phyloP scores from a whole-genome alignment of 2,113 vertebrate genomes.

The Sebastes schlegelii region DNA sequence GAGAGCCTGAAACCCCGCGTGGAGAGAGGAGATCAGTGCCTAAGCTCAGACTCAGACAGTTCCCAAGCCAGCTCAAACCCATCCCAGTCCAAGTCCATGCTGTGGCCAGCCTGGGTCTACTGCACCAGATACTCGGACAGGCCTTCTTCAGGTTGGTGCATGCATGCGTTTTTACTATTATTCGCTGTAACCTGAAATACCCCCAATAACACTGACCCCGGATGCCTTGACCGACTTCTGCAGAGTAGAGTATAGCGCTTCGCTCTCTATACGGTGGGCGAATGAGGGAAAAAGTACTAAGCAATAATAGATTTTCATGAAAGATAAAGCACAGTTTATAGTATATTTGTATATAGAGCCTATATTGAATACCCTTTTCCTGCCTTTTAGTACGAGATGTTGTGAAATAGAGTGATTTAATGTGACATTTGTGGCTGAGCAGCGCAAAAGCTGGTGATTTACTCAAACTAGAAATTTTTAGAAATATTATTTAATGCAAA shows the following conservation, averaged over 20 bases:
- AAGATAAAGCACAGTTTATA: too few relatives aligned
- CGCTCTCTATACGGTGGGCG: too few relatives aligned
- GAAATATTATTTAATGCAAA: constrained; percentile 1
- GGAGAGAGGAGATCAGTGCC: constrained; percentile 90
- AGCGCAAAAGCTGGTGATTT: constrained; percentile 9
- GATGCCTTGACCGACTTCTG: constrained; percentile 79
- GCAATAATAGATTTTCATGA: too few relatives aligned
- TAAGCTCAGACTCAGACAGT: constrained; percentile 97
- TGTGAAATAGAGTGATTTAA: too few relatives aligned
- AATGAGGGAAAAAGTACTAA: too few relatives aligned
- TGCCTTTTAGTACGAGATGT: too few relatives aligned
- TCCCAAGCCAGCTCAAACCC: constrained; percentile 91
- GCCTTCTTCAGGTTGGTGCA: constrained; percentile 94
- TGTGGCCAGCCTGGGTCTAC: constrained; percentile 99
- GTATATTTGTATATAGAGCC: too few relatives aligned
- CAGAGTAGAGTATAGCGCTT: constrained; percentile 22
- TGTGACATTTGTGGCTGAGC: background rate
- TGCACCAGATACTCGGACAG: constrained; percentile 98
- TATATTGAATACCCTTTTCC: too few relatives aligned
- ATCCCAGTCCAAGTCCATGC: constrained; percentile 87
- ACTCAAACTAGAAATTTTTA: background rate
- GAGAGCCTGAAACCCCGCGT: constrained; percentile 87
- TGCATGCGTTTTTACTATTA: constrained; percentile 25
- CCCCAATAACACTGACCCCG: constrained; percentile 77
- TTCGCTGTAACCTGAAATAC: constrained; percentile 74